phyloP scores from a whole-genome alignment of 2,888 invertebrate genomes.

The Eulithis testata region DNA sequence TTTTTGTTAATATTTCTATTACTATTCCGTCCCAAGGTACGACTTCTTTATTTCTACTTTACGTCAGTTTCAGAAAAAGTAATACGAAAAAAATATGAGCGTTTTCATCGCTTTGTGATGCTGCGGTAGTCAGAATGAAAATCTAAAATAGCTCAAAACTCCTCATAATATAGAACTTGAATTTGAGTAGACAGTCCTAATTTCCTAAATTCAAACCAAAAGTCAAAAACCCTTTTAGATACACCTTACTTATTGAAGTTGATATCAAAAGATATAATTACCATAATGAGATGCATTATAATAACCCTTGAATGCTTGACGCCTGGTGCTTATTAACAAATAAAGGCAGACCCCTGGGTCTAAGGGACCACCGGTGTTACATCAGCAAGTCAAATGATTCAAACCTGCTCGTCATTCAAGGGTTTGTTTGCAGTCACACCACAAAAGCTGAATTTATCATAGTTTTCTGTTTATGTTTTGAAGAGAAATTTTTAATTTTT shows the following conservation, averaged over 20 bases:
- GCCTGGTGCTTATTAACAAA: conserved; percentile 68
- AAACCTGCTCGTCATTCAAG: conserved; percentile 65
- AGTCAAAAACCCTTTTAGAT: too few species aligned
- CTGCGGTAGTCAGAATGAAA: too few species aligned
- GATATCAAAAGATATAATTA: conserved; percentile 35
- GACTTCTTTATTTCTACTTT: too few species aligned
- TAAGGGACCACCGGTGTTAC: conserved; percentile 71
- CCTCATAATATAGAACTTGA: too few species aligned
- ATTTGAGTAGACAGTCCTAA: too few species aligned
- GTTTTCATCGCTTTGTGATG: too few species aligned
- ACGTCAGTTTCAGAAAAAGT: too few species aligned
- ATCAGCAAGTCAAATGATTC: conserved; percentile 74
- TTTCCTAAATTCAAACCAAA: too few species aligned
- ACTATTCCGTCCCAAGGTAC: too few species aligned
- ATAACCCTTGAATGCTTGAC: conserved; percentile 29
- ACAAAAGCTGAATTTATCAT: conserved; percentile 12
- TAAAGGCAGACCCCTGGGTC: conserved; percentile 56
- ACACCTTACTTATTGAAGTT: not conserved
- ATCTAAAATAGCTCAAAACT: too few species aligned
- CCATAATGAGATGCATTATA: conserved; percentile 48
- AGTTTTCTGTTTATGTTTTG: conserved; percentile 1
- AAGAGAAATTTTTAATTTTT: not conserved
- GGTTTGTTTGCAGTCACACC: conserved; percentile 41
- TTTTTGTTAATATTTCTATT: too few species aligned
- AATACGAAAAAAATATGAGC: too few species aligned